Conservation (phyloP, 2,113 vertebrate species). For the Apeltes quadracus region DNA sequence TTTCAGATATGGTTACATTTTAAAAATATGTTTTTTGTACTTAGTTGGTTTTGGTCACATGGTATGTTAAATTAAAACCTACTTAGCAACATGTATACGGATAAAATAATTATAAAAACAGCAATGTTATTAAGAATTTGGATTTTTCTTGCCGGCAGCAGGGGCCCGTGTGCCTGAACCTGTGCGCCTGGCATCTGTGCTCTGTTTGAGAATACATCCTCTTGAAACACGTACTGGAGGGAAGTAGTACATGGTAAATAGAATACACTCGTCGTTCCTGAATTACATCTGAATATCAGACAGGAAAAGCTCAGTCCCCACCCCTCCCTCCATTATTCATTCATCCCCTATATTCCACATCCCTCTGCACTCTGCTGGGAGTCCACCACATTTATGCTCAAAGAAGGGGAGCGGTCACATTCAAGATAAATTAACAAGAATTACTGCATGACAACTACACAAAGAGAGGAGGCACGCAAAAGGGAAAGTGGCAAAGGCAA, state of each 20-base stretch:
- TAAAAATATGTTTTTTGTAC: neutral
- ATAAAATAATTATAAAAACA: constrained; percentile 26
- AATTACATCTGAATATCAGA: constrained; percentile 82
- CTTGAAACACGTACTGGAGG: constrained; percentile 52
- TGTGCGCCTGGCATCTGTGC: constrained; percentile 63
- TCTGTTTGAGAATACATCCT: constrained; percentile 60
- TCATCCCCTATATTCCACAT: constrained; percentile 32
- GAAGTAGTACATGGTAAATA: constrained; percentile 59
- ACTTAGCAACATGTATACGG: constrained; percentile 23
- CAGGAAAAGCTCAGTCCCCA: constrained; percentile 71
- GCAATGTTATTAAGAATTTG: constrained; percentile 27
- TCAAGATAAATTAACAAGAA: constrained; percentile 74
- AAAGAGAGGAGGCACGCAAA: constrained; percentile 79
- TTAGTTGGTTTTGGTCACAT: constrained; percentile 29
- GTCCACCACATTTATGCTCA: constrained; percentile 57
- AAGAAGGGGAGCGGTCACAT: constrained; percentile 72
- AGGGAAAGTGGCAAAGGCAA: constrained; percentile 80
- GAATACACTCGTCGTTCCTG: constrained; percentile 70
- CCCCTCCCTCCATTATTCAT: constrained; percentile 35
- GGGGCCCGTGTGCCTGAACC: constrained; percentile 44
- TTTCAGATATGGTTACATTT: constrained; percentile 18
- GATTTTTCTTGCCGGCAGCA: constrained; percentile 44
- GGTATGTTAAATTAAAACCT: constrained; percentile 23
- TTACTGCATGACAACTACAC: constrained; percentile 75
- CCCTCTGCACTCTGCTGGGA: constrained; percentile 45